Base-by-base conservation (phyloP, 1,140 invertebrate species). In the Drosophila cardini region DNA sequence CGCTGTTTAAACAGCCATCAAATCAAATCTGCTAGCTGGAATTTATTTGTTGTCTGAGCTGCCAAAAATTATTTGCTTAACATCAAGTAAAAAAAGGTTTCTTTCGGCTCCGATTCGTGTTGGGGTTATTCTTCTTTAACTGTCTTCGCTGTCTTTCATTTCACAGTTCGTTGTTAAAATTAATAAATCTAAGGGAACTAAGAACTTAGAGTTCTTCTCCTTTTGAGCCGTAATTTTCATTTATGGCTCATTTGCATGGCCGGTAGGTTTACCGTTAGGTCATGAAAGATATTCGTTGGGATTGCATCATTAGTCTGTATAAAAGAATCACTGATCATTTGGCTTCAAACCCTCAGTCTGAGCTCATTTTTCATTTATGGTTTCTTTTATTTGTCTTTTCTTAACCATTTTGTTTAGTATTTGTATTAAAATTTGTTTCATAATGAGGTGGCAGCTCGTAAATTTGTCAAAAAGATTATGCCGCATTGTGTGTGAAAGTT, bases 181-280 rank as follows among this genome's bases (percentile, higher is more conserved):
- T 80, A 78, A 87, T 77, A 89, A 83, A 89, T 87, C 56, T 71
- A 40, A 45, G 46, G 55, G 11, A n/a, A 15, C 18, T 21, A 30
- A 42, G 61, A 62, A 16, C 45, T 62, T 26, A 21, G 34, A 42
- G 30, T 1, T 32, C 46, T 26, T n/a, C n/a, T n/a, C n/a, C n/a
- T n/a, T 50, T 26, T 55, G 32, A 57, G 50, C 43, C 46, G 57
- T 78, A 82, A 82, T 78, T 82, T 82, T 46, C 30, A 76, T 82
- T 84, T 73, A 84, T 89, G 72, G 84, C 83, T 87, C 72, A 86
- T 86, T 86, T 86, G 78, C 80, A 89, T 89, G 79, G 68, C 55
- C 52, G 58, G 45, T 34, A 38, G 38, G 21, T 36, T 52, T 77
- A 62, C 84, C 83, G 83, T 87, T 87, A 87, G 72, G 72, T 67